Evolutionary conservation across 2,797 vertebrate species (phyloP), one percentile per base, ranked within the genome.

Genomic region (Poeciliopsis infans): DNA sequence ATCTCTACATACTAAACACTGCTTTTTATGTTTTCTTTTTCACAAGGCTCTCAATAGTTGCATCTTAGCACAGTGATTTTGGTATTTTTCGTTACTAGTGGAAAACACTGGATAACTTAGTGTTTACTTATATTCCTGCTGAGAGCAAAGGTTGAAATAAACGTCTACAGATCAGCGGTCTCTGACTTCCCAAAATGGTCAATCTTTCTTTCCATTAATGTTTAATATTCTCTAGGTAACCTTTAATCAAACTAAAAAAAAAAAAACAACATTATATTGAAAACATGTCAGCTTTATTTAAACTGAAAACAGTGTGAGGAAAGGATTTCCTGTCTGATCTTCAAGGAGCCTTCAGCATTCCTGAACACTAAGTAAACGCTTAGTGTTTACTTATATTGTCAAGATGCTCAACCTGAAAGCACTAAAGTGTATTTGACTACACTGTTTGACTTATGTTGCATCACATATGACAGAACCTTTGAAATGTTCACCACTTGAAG

Each of bases 381-480:
- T 85, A 41, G 55, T 85, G 77, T 86, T 84, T 83, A 68, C 18
- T 25, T 75, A 59, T 69, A 23, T 18, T 81, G 57, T 83, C 76
- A 77, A 53, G 55, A 76, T 79, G 33, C 66, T 45, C 39, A 78
- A 73, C 81, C 31, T 53, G 45, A 86, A 83, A 74, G 59, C 39
- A 74, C 53, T 16, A 36, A 84, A 79, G 73, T 36, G 78, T 78
- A 81, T 85, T 86, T 86, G 82, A 85, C 55, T 31, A 11, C 55
- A 78, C 72, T 72, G 83, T 91, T 88, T 89, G 76, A 82, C 61
- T 69, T 59, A 47, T 81, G 57, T 68, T 87, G 72, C 84, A 78
- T 79, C 72, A 70, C 55, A 73, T 72, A 83, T 75, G 85, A 75
- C 55, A 71, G 47, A 70, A 53, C 28, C 51, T 77, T 85, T 89